Percentiles rank a stretch among this genome's conserved stretches.
Conservation (phyloP, 2,797 vertebrate species). For the Sebastiscus tertius region DNA sequence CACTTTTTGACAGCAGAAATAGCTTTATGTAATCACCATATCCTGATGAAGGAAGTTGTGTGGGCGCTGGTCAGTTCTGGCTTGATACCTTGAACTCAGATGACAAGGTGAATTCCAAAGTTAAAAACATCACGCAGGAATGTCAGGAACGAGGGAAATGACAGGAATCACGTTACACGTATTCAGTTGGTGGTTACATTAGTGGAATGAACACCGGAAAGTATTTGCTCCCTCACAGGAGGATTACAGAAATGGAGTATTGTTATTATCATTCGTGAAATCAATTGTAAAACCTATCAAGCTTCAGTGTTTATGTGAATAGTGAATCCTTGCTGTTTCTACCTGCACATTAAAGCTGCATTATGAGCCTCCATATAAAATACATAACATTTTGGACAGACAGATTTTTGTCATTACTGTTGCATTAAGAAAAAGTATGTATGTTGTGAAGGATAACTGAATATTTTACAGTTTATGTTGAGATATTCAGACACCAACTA, state of each 20-base stretch:
- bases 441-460: background rate
- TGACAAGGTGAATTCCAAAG: conserved; percentile 60
- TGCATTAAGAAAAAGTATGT: background rate
- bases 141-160: conserved; percentile 56
- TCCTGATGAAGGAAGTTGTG: background rate
- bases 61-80: background rate
- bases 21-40: background rate
- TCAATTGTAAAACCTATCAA: background rate
- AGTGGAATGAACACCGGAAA: background rate
- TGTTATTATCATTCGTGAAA: background rate
- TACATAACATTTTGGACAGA: background rate
- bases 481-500: background rate
- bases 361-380: background rate
- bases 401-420: background rate
- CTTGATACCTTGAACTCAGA: conserved; percentile 1
- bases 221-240: background rate
- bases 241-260: background rate
- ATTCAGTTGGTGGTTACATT: conserved; percentile 5
- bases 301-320: background rate
- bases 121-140: conserved; percentile 55
- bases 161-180: conserved; percentile 49
- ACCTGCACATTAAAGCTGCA: background rate
- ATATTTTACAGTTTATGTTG: background rate
- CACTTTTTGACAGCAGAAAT: background rate
- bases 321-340: background rate